Evolutionary conservation across 2,113 vertebrate species (phyloP).

Genomic region (Carettochelys insculpta): DNA sequence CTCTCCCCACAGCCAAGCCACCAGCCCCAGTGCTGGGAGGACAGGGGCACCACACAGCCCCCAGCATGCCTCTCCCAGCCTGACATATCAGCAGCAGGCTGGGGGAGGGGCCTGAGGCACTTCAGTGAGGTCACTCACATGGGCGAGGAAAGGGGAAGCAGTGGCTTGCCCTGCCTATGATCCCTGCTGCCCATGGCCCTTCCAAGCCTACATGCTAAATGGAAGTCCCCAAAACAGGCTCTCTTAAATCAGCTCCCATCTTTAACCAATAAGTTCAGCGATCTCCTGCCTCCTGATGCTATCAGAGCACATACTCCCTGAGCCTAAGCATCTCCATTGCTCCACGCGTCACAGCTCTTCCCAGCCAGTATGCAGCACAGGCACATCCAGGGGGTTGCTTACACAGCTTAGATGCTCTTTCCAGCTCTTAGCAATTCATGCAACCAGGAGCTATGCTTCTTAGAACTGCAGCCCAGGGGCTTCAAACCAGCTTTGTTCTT

Average conservation of each 20-base stretch:
- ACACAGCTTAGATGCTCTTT: not conserved
- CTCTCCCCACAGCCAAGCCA: too few species aligned
- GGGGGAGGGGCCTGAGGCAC: too few species aligned
- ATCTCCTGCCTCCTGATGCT: not conserved
- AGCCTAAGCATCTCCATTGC: not conserved
- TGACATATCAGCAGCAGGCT: too few species aligned
- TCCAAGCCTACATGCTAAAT: fast-evolving
- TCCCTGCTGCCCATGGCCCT: too few species aligned
- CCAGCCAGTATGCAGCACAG: not conserved
- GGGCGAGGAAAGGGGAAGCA: too few species aligned
- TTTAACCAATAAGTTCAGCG: fast-evolving
- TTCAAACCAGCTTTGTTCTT: not conserved
- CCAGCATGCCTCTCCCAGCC: too few species aligned
- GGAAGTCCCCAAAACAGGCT: fast-evolving
- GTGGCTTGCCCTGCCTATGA: too few species aligned
- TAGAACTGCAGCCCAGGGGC: not conserved
- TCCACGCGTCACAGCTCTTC: fast-evolving
- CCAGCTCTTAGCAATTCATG: not conserved
- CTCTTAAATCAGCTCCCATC: not conserved
- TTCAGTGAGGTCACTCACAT: too few species aligned
- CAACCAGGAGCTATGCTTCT: fast-evolving
- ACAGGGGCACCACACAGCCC: too few species aligned
- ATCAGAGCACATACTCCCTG: not conserved
- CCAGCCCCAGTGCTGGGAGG: too few species aligned
- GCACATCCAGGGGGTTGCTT: not conserved